Conservation (phyloP, 2,888 invertebrate genomes). For the Metacarcinus magister region DNA sequence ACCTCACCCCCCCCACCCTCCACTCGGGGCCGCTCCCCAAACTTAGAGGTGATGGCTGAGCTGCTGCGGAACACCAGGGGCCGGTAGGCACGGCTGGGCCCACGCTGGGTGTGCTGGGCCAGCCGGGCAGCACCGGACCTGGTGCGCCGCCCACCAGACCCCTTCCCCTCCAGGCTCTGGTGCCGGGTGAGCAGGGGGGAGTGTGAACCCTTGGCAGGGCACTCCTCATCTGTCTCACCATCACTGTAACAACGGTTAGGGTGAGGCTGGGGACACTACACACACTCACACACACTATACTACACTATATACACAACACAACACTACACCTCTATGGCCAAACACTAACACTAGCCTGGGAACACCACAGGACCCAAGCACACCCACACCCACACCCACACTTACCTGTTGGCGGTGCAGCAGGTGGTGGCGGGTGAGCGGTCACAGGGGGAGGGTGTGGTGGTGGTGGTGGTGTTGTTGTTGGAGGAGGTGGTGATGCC, state of each 20-base stretch:
- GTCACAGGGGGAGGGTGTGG: conserved; percentile 36
- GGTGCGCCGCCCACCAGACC: conserved; percentile 64
- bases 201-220: conserved; percentile 75
- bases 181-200: conserved; percentile 78
- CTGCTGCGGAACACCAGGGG: conserved; percentile 81
- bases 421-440: not conserved
- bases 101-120: conserved; percentile 69
- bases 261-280: not conserved
- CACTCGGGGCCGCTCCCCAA: conserved; percentile 62
- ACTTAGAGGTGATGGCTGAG: conserved; percentile 74
- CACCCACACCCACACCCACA: no score
- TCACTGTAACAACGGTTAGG: conserved; percentile 55
- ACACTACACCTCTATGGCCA: not conserved
- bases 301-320: not conserved
- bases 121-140: conserved; percentile 64
- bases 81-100: conserved; percentile 77
- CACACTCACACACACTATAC: not conserved
- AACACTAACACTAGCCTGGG: not conserved
- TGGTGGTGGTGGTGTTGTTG: conserved; percentile 21
- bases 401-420: conserved; percentile 32
- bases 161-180: conserved; percentile 77
- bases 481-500: not conserved
- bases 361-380: not conserved
- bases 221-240: conserved; percentile 78
- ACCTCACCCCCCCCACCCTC: conserved; percentile 43